Base-by-base conservation (phyloP, 2,888 invertebrate species). In the Smittia aterrima region DNA sequence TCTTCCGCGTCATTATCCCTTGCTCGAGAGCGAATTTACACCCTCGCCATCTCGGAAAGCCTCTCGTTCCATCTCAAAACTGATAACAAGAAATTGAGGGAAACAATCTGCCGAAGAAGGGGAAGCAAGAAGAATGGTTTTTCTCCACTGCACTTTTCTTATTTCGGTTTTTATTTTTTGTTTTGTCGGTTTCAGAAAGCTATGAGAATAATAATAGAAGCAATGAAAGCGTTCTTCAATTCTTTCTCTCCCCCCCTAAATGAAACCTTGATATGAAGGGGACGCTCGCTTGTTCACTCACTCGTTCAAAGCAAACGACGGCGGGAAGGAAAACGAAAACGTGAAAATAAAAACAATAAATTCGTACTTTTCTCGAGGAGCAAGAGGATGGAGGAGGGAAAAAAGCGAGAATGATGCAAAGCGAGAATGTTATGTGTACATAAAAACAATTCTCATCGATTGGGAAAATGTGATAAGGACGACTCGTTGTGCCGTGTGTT, bases 281-380 rank as follows among this genome's bases (percentile, higher is more conserved):
- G 18, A 58, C 7, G 3, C 20, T 22, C 58, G 58, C 27, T 22
- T 58, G n/a, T n/a, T n/a, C n/a, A n/a, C n/a, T n/a, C n/a, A n/a
- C n/a, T n/a, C n/a, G n/a, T n/a, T 18, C 66, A 32, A 13, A 66
- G 16, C 18, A 66, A 38, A 32, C 7, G 9, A 66, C 27, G n/a
- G 11, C 16, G 3, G 64, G 18, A 66, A 18, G 66, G 66, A 18
- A 66, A 38, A 18, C 38, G 38, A 24, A 18, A 18, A 25, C 11
- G 62, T 13, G 25, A 66, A 18, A 66, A 38, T 66, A 66, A 66
- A 66, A 68, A 68, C 68, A 68, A 68, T 68, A 68, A 41, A 68
- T 68, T 68, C n/a, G n/a, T n/a, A n/a, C n/a, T n/a, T n/a, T n/a
- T 41, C 4, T 58, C 7, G 20, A 58, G 6, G 13, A 58, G 24